These are phyloP conservation scores for Psophia crepitans DNA, from an alignment of 2,113 vertebrate genomes.

Conservation along the genomic window DNA sequence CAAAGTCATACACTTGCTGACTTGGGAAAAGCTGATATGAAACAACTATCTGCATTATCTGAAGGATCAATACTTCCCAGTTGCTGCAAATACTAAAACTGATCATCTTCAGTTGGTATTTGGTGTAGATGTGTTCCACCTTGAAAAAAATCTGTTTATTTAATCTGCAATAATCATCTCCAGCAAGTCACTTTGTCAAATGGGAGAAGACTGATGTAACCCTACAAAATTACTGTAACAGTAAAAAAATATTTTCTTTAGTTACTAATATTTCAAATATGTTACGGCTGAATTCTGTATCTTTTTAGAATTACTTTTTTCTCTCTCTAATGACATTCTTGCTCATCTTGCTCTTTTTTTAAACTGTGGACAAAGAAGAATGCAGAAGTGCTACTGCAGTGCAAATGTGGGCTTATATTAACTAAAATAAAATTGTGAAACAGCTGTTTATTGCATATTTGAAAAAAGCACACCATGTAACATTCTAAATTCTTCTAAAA, in stretches of 20 bases:
- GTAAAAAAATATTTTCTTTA: not conserved
- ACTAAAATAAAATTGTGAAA: not conserved
- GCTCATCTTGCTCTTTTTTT: not conserved
- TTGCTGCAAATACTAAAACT: not conserved
- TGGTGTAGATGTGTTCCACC: not conserved
- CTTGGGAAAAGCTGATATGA: not conserved
- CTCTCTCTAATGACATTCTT: not conserved
- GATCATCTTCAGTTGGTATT: not conserved
- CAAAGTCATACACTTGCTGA: not conserved
- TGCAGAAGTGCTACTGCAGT: not conserved
- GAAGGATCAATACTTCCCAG: not conserved
- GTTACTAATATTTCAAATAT: not conserved
- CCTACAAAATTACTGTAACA: not conserved
- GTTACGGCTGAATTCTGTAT: not conserved
- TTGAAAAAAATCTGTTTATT: not conserved
- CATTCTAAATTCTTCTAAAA: not conserved
- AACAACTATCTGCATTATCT: not conserved
- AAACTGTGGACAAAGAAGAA: not conserved
- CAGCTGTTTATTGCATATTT: not conserved
- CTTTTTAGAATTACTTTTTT: not conserved
- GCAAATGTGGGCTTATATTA: not conserved
- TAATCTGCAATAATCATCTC: not conserved
- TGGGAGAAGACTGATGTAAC: not conserved
- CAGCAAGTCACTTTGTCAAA: not conserved
- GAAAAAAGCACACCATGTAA: not conserved